Conservation (phyloP, 2,888 invertebrate species). For the Chelonus formosanus region DNA sequence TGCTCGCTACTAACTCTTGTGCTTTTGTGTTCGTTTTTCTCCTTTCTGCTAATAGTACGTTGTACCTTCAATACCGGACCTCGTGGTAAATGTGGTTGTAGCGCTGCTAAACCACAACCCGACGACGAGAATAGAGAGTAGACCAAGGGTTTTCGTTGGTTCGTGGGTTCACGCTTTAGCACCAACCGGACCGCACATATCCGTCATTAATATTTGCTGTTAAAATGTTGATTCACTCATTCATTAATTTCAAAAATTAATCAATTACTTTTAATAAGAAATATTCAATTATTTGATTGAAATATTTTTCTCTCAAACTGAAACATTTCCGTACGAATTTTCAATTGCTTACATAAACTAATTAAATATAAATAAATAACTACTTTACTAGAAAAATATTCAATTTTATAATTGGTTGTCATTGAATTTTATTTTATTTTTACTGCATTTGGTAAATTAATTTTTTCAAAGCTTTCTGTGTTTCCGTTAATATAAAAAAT, state of each 20-base stretch:
- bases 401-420: too few species aligned
- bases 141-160: constrained; percentile 26
- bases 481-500: too few species aligned
- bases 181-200: constrained; percentile 27
- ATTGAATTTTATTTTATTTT: too few species aligned
- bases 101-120: constrained; percentile 29
- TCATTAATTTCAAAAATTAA: neutral
- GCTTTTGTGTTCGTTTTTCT: neutral
- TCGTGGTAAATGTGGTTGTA: constrained; percentile 30
- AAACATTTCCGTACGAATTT: too few species aligned
- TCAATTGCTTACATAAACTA: too few species aligned
- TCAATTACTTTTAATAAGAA: too few species aligned
- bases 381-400: too few species aligned
- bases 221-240: constrained; percentile 10
- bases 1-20: constrained; percentile 7
- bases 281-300: too few species aligned
- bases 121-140: constrained; percentile 17
- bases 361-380: too few species aligned
- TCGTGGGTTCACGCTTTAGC: constrained; percentile 28
- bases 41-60: constrained; percentile 3
- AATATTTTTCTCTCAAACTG: too few species aligned
- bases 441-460: too few species aligned
- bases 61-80: constrained; percentile 20
- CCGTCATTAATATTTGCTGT: constrained; percentile 24
- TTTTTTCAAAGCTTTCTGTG: too few species aligned